Evolutionary conservation across 1,140 invertebrate genomes (phyloP).

Genomic region (Galendromus occidentalis): DNA sequence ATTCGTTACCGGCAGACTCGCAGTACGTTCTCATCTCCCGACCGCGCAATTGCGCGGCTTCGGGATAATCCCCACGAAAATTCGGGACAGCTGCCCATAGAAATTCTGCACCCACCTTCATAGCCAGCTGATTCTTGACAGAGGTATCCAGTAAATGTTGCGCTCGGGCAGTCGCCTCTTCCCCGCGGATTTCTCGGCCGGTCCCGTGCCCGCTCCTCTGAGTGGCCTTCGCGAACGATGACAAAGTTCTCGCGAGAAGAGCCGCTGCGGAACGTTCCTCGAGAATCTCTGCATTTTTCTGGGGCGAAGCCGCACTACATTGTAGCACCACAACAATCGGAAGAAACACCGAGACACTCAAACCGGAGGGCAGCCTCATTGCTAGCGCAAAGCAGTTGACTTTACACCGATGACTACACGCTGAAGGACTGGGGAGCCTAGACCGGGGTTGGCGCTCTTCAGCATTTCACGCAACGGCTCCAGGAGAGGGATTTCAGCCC

Average conservation of each 20-base stretch:
- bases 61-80: background rate
- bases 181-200: background rate
- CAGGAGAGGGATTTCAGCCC: no score
- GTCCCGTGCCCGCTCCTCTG: background rate
- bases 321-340: no score
- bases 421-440: background rate
- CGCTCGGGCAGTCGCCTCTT: background rate
- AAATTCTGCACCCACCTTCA: background rate
- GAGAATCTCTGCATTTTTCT: background rate
- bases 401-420: no score
- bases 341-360: no score
- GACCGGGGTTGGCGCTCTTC: constrained; percentile 5
- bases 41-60: no score
- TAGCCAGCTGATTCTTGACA: background rate
- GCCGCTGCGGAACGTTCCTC: background rate
- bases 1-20: no score
- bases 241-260: background rate
- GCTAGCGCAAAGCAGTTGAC: no score
- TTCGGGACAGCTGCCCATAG: background rate
- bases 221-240: background rate
- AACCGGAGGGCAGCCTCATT: no score
- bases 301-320: no score
- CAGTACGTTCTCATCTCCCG: no score
- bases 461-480: no score
- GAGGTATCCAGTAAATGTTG: constrained; percentile 6